Conservation (phyloP, 2,113 vertebrate species). For the Istiophorus platypterus region DNA sequence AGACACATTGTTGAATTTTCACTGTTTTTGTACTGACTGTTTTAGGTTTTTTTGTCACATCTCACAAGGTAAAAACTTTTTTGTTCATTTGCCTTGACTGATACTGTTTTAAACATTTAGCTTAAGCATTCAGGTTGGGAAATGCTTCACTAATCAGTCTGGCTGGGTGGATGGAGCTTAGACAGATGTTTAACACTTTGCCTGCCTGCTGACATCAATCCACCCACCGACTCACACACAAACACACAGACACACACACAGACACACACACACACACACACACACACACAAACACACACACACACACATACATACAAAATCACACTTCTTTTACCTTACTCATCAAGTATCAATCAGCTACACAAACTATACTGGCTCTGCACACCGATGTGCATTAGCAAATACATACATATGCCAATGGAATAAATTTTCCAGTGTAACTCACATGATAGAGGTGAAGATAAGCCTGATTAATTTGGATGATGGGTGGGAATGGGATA, state of each 20-base stretch:
- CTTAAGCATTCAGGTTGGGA: conserved; percentile 23
- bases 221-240: conserved; percentile 14
- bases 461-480: conserved; percentile 76
- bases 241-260: too few species aligned
- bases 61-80: conserved; percentile 7
- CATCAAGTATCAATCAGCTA: too few species aligned
- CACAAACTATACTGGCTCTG: background rate
- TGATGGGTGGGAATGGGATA: conserved; percentile 62
- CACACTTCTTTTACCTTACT: too few species aligned
- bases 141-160: conserved; percentile 39
- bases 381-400: background rate
- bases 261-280: conserved; percentile 1
- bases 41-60: conserved; percentile 8
- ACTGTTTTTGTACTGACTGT: background rate
- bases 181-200: conserved; percentile 79
- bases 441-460: conserved; percentile 68
- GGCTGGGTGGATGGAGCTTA: conserved; percentile 45
- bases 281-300: conserved; percentile 13
- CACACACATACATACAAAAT: too few species aligned
- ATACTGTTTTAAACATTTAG: conserved; percentile 37
- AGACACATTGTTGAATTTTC: background rate
- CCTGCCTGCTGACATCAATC: conserved; percentile 21
- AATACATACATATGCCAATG: conserved; percentile 9
- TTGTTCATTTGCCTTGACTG: conserved; percentile 7
- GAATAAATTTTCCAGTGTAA: conserved; percentile 63